Conservation (phyloP, 2,888 invertebrate species). For the Parthenolecanium corni region DNA sequence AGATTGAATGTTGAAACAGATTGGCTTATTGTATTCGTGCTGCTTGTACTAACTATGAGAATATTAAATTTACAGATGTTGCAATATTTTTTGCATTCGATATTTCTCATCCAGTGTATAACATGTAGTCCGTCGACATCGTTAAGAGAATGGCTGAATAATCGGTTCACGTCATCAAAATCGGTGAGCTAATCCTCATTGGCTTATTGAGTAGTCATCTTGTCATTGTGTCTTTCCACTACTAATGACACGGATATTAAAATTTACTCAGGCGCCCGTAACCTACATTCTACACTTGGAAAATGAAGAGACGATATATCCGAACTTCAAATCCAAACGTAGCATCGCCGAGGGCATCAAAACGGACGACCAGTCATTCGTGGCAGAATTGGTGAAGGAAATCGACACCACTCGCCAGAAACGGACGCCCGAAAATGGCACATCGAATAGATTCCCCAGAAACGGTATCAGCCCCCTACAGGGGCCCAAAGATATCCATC, state of each 20-base stretch:
- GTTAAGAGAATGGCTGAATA: constrained; percentile 10
- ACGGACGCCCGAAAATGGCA: constrained; percentile 3
- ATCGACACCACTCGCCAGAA: neutral
- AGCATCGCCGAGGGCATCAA: constrained; percentile 6
- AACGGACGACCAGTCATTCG: constrained; percentile 10
- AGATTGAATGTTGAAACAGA: no score
- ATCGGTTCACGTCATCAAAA: neutral
- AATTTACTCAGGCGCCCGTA: neutral
- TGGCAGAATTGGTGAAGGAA: constrained; percentile 9
- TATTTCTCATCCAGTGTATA: constrained; percentile 4
- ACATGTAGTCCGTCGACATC: neutral
- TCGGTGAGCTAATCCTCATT: neutral
- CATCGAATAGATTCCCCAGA: neutral
- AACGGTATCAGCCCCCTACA: neutral
- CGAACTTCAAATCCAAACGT: constrained; percentile 8
- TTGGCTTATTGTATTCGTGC: no score
- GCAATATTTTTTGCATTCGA: neutral
- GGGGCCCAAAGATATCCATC: constrained; percentile 12
- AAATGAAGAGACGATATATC: neutral
- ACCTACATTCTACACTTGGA: constrained; percentile 8
- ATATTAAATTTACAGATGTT: constrained; percentile 10
- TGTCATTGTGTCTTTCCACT: neutral
- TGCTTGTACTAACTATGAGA: no score
- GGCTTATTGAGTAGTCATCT: neutral
- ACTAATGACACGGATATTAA: neutral